Percentiles rank a stretch among this genome's conserved stretches.
These are phyloP conservation scores for Carassius auratus DNA, from an alignment of 2,113 vertebrate genomes.

Conservation along the genomic window DNA sequence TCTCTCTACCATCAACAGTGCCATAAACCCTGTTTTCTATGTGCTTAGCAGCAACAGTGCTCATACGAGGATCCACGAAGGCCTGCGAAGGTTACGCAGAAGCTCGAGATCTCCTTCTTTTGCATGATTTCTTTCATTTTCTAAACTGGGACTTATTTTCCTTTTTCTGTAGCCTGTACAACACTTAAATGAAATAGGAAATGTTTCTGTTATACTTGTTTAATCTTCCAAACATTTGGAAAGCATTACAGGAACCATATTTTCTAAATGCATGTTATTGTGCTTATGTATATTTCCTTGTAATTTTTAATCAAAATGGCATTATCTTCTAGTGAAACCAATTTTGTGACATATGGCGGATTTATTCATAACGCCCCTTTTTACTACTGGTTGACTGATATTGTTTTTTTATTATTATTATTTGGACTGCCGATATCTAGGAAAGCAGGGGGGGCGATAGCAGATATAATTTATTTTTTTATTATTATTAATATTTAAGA, in stretches of 20 bases:
- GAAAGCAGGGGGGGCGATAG: no score
- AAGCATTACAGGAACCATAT: no score
- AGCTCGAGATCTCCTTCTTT: slow-evolving; percentile 41
- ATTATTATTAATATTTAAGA: no score
- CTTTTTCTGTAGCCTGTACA: not conserved
- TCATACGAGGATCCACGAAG: slow-evolving; percentile 65
- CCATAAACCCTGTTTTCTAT: slow-evolving; percentile 93
- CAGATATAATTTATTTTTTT: no score
- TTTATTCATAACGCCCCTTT: not conserved
- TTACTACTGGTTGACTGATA: no score
- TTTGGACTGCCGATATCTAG: no score
- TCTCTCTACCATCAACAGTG: slow-evolving; percentile 91
- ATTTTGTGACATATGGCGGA: not conserved
- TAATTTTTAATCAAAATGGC: not conserved
- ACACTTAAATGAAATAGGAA: not conserved
- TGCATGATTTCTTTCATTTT: not conserved
- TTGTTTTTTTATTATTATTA: no score
- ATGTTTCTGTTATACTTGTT: not conserved
- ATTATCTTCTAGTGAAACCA: not conserved
- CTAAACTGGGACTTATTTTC: not conserved
- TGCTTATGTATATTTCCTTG: no score
- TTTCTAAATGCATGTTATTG: no score
- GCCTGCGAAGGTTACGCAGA: slow-evolving; percentile 53
- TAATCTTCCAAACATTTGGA: no score
- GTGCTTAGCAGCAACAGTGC: slow-evolving; percentile 79